Percentiles rank a stretch among this genome's conserved stretches.
These are phyloP conservation scores for Polyodon spathula DNA, from an alignment of 2,113 vertebrate genomes.

Conservation along the genomic window DNA sequence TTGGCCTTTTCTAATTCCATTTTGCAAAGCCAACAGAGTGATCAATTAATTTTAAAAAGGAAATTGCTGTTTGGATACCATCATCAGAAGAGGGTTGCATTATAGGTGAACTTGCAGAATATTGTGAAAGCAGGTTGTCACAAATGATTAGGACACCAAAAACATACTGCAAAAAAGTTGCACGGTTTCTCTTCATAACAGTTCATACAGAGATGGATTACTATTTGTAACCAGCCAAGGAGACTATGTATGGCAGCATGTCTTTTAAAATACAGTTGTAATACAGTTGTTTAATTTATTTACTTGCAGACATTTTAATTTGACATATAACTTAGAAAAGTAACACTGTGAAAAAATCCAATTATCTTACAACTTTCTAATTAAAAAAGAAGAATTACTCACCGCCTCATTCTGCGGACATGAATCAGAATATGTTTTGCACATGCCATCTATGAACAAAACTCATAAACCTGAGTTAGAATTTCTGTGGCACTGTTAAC, in stretches of 20 bases:
- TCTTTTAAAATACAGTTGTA: too few relatives aligned
- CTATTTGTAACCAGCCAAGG: too few relatives aligned
- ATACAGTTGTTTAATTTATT: not conserved
- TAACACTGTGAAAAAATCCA: not conserved
- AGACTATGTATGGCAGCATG: too few relatives aligned
- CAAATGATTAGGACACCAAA: not conserved
- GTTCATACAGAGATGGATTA: too few relatives aligned
- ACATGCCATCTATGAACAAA: not conserved
- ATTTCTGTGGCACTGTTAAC: not conserved
- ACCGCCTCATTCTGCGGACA: not conserved
- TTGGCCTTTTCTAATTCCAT: too few relatives aligned
- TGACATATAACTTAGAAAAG: not conserved
- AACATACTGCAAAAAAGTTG: too few relatives aligned
- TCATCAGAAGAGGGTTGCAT: too few relatives aligned
- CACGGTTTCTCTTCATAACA: too few relatives aligned
- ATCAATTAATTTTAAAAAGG: too few relatives aligned
- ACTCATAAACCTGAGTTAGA: not conserved
- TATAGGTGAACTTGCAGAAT: too few relatives aligned
- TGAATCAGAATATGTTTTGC: not conserved
- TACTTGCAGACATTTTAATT: not conserved
- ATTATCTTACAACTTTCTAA: conserved; percentile 2
- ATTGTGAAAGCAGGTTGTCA: not conserved
- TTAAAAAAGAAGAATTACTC: conserved; percentile 4
- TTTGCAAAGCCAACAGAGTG: too few relatives aligned
- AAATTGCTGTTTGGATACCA: too few relatives aligned